phyloP scores from a whole-genome alignment of 1,140 invertebrate species.

The Ridgeia piscesae region DNA sequence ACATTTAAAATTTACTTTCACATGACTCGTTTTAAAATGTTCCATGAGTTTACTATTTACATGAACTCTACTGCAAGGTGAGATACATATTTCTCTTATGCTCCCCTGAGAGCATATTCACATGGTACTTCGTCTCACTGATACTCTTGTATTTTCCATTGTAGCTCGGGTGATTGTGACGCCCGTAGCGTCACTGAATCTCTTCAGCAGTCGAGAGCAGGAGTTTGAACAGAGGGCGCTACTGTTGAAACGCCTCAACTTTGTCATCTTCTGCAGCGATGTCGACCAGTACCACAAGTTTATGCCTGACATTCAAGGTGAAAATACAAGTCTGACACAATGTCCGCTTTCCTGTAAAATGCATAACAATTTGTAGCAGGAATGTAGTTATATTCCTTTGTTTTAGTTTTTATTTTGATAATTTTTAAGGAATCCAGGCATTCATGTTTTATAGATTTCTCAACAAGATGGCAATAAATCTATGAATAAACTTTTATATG shows the following conservation, averaged over 20 bases:
- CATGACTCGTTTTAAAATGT: background rate
- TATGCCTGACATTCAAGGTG: conserved; percentile 93
- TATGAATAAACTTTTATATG: no score
- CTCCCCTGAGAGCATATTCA: background rate
- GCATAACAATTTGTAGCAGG: background rate
- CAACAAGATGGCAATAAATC: no score
- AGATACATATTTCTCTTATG: background rate
- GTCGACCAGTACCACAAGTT: conserved; percentile 89
- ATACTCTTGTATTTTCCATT: conserved; percentile 31
- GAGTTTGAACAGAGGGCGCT: conserved; percentile 87
- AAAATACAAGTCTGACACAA: conserved; percentile 7
- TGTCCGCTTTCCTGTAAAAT: background rate
- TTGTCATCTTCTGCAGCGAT: conserved; percentile 89
- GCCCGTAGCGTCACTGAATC: conserved; percentile 73
- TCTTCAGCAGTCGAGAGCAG: conserved; percentile 79
- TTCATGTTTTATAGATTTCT: no score
- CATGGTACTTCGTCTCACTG: background rate
- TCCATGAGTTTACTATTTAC: background rate
- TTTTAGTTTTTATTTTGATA: conserved; percentile 2
- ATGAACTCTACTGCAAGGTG: background rate
- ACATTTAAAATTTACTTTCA: no score
- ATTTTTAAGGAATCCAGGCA: background rate
- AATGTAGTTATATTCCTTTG: background rate
- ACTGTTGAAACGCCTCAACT: conserved; percentile 83
- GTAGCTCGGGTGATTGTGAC: conserved; percentile 75